Evolutionary conservation across 2,113 vertebrate genomes (phyloP), one percentile per base, ranked within the genome.

Genomic region (Eolophus roseicapilla): DNA sequence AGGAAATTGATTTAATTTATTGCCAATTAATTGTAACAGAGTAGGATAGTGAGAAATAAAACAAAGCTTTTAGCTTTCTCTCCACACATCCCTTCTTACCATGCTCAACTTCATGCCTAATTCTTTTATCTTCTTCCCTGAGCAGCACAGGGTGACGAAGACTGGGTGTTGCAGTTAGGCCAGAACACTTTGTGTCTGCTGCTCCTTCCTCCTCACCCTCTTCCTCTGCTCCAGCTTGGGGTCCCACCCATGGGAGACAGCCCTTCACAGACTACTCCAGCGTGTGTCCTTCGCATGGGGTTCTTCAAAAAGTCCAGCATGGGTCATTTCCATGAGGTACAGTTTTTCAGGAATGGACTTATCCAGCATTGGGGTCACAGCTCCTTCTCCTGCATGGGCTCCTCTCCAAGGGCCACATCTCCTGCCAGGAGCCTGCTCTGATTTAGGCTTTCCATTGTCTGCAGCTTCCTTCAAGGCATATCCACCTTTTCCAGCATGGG

Each of bases 391-490:
- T 33, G 13, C 17, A 39, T 17, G 21, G n/a, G 14, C 4, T 69
- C 19, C 25, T 55, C 25, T 67, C 18, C 78, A 68, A 44, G 20
- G 33, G 20, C 19, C 7, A 9, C 12, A 37, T n/a, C 9, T 31
- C 10, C n/a, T 59, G n/a, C 13, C 27, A 37, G 27, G 23, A 82
- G 13, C 27, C 15, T 89, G 41, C 10, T 39, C 17, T 44, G 43
- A 14, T 5, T 10, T n/a, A 19, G 27, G 1, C 2, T 55, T 6
- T 84, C 18, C n/a, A 13, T 2, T 3, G 7, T 2, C 14, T 69
- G 27, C 13, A 46, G 10, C 70, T 65, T 78, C 39, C 17, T 35
- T 47, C 39, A 65, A n/a, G 16, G 10, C 24, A 23, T 13, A 65
- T n/a, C 14, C 8, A 50, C 4, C 31, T 68, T 41, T 11, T 68